Conservation (phyloP, 2,888 invertebrate species). For the Cheiracanthium punctorium region DNA sequence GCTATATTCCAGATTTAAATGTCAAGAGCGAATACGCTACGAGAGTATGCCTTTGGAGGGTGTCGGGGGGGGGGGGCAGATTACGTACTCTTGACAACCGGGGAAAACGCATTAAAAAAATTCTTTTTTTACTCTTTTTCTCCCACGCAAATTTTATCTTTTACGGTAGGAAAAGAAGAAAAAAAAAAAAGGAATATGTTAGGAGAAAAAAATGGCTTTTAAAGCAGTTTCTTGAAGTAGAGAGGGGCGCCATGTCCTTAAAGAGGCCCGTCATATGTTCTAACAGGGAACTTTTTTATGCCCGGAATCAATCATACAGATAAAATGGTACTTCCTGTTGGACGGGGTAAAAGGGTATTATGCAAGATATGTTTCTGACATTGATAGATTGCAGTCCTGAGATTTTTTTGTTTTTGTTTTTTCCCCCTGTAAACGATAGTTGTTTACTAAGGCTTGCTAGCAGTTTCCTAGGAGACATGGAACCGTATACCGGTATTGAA, state of each 20-base stretch:
- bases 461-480: no score
- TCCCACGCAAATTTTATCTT: conserved; percentile 58
- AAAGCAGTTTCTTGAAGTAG: not conserved
- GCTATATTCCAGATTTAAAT: conserved; percentile 15
- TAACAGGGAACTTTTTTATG: conserved; percentile 22
- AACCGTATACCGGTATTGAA: no score
- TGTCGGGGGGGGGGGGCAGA: not conserved
- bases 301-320: conserved; percentile 39
- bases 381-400: no score
- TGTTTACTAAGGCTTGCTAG: no score
- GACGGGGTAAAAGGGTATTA: conserved; percentile 10
- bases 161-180: not conserved
- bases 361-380: not conserved
- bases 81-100: not conserved
- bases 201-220: not conserved
- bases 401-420: no score
- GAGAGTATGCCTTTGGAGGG: no score
- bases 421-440: no score
- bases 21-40: conserved; percentile 14
- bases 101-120: conserved; percentile 34
- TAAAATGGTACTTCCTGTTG: conserved; percentile 36
- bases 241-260: not conserved
- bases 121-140: no score
- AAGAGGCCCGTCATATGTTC: conserved; percentile 4
- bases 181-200: no score